Evolutionary conservation across 2,113 vertebrate genomes (phyloP), one percentile per base, ranked within the genome.

Genomic region (Calidris pugnax): DNA sequence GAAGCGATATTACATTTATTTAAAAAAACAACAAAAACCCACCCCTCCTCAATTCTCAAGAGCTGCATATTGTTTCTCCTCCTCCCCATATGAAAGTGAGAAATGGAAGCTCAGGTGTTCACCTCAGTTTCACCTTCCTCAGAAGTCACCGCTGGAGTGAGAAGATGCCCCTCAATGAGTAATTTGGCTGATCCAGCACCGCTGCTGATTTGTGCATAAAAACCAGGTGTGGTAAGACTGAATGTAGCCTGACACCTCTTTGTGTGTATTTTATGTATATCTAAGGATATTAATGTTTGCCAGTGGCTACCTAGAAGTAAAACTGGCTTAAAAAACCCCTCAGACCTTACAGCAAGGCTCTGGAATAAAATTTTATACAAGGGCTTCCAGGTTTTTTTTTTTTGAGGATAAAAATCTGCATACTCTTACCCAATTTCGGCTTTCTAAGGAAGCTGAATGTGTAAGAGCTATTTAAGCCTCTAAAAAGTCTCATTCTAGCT

Each of bases 51-150:
- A 96, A 82, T 91, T 94, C 93, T 96, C 91, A 89, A 78, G 95
- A 93, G 97, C 74, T 85, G 71, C 86, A 79, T 72, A 89, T 94
- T 95, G 71, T 95, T 95, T 73, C 89, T 89, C 79, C 83, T 95
- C 94, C 78, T 95, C 50, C 77, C 53, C 48, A 35, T 35, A 85
- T 2, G 26, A 73, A 93, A 96, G 67, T 79, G 37, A 64, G 86
- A 84, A 90, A 79, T 27, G 80, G 77, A 90, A 94, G 53, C 55
- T 95, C 69, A 93, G 45, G 73, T 94, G 90, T 72, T 95, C 91
- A 90, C 84, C 69, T 95, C 67, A 0, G 74, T 35, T 66, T 97
- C 92, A 96, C 94, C 94, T 96, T 96, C 94, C 69, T 91, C 66
- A 89, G 62, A 93, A 96, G 81, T 82, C 90, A 89, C 32, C 5